Evolutionary conservation across 2,113 vertebrate genomes (phyloP).

Genomic region (Passer montanus): DNA sequence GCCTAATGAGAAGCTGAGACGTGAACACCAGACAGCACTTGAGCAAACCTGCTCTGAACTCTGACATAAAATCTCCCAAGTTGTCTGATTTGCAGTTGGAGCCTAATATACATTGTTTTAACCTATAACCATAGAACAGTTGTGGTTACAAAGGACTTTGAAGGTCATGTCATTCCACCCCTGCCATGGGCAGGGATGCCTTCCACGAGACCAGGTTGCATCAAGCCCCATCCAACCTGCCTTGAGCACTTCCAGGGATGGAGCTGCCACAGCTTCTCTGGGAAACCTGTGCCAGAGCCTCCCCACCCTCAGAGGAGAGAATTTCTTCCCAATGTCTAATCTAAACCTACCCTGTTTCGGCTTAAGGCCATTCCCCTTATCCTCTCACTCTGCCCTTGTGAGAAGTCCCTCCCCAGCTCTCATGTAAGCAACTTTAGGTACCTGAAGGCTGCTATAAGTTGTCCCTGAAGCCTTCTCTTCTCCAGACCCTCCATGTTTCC

Average conservation of each 20-base stretch:
- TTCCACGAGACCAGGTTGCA: rapidly evolving
- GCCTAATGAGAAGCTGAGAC: background rate
- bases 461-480: background rate
- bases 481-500: background rate
- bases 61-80: background rate
- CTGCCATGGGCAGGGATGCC: background rate
- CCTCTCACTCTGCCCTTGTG: background rate
- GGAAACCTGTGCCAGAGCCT: background rate
- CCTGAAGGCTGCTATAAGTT: background rate
- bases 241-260: background rate
- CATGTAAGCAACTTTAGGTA: background rate
- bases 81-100: background rate
- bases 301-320: background rate
- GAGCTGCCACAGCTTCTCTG: background rate
- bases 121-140: background rate
- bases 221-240: rapidly evolving
- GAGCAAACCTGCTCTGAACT: background rate
- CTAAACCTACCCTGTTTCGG: background rate
- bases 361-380: background rate
- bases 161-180: background rate
- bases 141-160: background rate
- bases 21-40: background rate
- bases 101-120: background rate
- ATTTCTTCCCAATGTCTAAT: background rate
- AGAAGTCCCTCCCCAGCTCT: background rate